These are phyloP conservation scores for Chlamydotis undulata DNA, from an alignment of 2,113 vertebrate genomes.

Conservation along the genomic window DNA sequence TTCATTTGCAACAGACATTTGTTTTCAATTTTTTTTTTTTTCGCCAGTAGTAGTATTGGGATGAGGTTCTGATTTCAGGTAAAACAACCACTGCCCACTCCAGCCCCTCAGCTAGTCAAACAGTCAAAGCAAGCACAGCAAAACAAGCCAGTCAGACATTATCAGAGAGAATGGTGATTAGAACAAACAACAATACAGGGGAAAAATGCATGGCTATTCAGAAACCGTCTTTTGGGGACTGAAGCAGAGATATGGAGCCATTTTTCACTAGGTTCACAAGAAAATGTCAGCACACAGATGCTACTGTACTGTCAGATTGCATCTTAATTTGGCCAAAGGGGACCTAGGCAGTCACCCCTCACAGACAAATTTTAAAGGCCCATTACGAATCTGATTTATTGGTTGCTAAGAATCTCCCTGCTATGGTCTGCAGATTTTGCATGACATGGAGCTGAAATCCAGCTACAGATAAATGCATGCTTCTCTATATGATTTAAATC, in stretches of 20 bases:
- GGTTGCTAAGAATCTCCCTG: conserved; percentile 46
- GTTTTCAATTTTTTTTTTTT: background rate
- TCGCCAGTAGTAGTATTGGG: background rate
- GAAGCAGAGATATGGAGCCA: conserved; percentile 73
- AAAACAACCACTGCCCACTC: conserved; percentile 39
- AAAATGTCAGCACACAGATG: conserved; percentile 80
- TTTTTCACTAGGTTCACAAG: conserved; percentile 77
- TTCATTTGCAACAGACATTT: background rate
- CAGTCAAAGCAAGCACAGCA: conserved; percentile 34
- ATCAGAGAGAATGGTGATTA: conserved; percentile 13
- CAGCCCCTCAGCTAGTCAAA: background rate
- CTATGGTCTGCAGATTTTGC: conserved; percentile 45
- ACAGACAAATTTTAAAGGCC: conserved; percentile 68
- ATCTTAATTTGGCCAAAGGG: conserved; percentile 75
- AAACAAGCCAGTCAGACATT: conserved; percentile 53
- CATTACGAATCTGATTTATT: conserved; percentile 70
- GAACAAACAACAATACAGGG: conserved; percentile 50
- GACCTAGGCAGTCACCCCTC: conserved; percentile 69
- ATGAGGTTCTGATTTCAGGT: conserved; percentile 36
- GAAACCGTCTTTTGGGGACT: conserved; percentile 61
- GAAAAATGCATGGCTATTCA: conserved; percentile 47
- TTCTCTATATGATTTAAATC: conserved; percentile 42
- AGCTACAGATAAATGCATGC: conserved; percentile 53
- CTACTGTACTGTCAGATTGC: conserved; percentile 68
- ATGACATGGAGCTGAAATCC: conserved; percentile 45